These are phyloP conservation scores for Tetragnatha versicolor DNA, from an alignment of 1,140 invertebrate genomes.

Conservation along the genomic window DNA sequence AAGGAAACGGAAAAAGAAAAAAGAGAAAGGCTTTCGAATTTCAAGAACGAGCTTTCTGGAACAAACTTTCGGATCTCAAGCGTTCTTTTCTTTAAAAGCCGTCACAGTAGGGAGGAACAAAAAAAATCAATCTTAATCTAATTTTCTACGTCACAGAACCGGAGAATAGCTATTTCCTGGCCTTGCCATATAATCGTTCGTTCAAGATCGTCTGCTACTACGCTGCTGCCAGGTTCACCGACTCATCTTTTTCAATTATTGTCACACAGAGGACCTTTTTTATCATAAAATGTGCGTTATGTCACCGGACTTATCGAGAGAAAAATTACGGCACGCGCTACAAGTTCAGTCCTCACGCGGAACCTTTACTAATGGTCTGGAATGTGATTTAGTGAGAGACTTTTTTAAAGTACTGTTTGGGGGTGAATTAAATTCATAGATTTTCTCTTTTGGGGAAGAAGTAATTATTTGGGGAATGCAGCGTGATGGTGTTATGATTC, in stretches of 20 bases:
- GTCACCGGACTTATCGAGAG: not conserved
- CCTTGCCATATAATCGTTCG: too few relatives aligned
- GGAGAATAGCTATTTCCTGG: not conserved
- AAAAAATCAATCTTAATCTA: conserved; percentile 33
- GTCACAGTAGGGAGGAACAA: not conserved
- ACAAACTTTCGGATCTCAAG: not conserved
- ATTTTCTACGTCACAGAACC: conserved; percentile 22
- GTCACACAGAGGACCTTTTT: not conserved
- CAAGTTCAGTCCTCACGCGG: too few relatives aligned
- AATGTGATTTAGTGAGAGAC: too few relatives aligned
- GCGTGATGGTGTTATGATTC: too few relatives aligned
- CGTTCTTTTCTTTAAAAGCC: not conserved
- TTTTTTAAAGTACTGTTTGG: too few relatives aligned
- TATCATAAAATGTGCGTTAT: not conserved
- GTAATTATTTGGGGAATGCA: too few relatives aligned
- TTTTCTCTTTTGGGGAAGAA: too few relatives aligned
- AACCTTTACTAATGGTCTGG: too few relatives aligned
- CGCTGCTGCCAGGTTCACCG: not conserved
- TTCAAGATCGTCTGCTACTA: too few relatives aligned
- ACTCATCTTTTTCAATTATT: conserved; percentile 15
- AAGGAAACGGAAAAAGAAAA: not conserved
- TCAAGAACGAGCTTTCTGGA: not conserved
- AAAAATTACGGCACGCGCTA: too few relatives aligned
- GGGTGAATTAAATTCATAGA: too few relatives aligned
- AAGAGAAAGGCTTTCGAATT: not conserved